These are phyloP conservation scores for Ambastaia sidthimunki DNA, from an alignment of 2,797 vertebrate species.

Conservation along the genomic window DNA sequence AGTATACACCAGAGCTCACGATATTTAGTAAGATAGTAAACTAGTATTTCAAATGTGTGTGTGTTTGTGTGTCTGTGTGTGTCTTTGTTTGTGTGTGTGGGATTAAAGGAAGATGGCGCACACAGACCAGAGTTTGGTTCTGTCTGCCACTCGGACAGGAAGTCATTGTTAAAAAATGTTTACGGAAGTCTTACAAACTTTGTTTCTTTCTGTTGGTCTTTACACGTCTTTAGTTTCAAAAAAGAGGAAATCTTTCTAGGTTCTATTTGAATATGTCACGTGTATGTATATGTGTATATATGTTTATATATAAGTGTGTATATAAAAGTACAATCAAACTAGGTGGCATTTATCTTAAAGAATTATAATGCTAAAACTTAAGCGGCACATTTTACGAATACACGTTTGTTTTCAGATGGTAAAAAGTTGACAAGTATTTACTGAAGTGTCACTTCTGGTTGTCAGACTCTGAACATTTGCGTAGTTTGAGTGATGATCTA, in stretches of 20 bases:
- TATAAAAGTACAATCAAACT: too few species aligned
- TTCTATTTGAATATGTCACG: too few species aligned
- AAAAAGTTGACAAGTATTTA: too few species aligned
- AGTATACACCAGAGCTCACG: too few species aligned
- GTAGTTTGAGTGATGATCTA: background rate
- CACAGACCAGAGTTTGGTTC: background rate
- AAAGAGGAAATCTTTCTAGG: slow-evolving; percentile 35
- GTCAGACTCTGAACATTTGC: background rate
- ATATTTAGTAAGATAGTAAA: too few species aligned
- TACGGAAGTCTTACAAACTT: background rate
- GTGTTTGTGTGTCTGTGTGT: too few species aligned
- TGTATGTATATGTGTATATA: too few species aligned
- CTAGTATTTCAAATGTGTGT: too few species aligned
- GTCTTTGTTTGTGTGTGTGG: background rate
- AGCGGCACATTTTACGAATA: background rate
- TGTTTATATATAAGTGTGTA: too few species aligned
- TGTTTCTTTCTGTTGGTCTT: background rate
- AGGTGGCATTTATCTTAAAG: too few species aligned
- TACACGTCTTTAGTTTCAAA: slow-evolving; percentile 9
- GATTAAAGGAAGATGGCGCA: background rate
- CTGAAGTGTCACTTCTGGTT: background rate
- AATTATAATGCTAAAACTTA: background rate
- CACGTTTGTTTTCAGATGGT: background rate
- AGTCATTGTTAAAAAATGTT: slow-evolving; percentile 2
- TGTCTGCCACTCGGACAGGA: slow-evolving; percentile 19